Conservation (phyloP, 2,888 invertebrate genomes). For the Globia sparganii region DNA sequence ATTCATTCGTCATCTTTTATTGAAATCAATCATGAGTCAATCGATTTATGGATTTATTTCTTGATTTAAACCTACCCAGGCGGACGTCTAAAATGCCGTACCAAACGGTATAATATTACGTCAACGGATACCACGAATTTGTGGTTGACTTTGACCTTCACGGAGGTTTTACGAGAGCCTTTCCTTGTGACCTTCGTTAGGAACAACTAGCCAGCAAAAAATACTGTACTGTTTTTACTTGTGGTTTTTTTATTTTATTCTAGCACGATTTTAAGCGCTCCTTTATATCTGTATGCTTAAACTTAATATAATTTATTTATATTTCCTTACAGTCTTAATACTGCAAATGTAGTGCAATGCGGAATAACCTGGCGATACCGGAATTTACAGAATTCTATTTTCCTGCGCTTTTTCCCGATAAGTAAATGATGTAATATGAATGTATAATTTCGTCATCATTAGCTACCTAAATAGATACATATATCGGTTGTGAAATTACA, state of each 20-base stretch:
- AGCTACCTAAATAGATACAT: not conserved
- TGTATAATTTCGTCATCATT: not conserved
- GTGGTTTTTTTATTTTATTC: not conserved
- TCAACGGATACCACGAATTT: constrained; percentile 12
- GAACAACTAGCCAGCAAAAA: not conserved
- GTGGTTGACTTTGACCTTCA: constrained; percentile 53
- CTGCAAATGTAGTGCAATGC: not conserved
- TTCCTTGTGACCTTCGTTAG: constrained; percentile 19
- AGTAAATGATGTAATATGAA: constrained; percentile 25
- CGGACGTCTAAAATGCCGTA: not conserved
- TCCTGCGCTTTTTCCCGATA: not conserved
- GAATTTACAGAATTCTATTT: not conserved
- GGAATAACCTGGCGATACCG: not conserved
- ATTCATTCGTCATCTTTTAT: not conserved
- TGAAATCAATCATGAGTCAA: not conserved
- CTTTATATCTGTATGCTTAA: not conserved
- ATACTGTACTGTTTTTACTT: not conserved
- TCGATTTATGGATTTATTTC: not conserved
- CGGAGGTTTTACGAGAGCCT: constrained; percentile 18
- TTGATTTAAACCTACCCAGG: not conserved
- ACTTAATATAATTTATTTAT: not conserved
- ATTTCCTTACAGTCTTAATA: not conserved
- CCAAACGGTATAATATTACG: not conserved
- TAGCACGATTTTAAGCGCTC: not conserved
- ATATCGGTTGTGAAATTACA: not conserved